Conservation (phyloP, 2,888 invertebrate species). For the Lepidochrysops patricia region DNA sequence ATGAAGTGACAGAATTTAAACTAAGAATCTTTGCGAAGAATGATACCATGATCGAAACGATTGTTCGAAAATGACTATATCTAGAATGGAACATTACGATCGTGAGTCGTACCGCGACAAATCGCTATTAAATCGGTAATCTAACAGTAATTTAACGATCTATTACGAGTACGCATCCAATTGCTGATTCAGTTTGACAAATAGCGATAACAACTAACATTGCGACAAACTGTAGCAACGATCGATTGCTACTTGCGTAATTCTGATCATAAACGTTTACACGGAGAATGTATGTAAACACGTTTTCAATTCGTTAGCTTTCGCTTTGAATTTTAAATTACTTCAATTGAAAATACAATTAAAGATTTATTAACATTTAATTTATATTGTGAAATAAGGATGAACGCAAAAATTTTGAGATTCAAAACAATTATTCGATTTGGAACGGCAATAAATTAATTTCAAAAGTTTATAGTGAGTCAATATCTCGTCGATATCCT, state of each 20-base stretch:
- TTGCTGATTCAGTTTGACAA: conserved; percentile 2
- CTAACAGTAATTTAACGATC: not conserved
- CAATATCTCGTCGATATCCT: not conserved
- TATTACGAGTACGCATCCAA: conserved; percentile 1
- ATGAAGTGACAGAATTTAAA: too few species aligned
- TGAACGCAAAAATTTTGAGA: not conserved
- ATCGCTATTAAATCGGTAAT: not conserved
- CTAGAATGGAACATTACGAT: not conserved
- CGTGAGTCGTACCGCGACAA: not conserved
- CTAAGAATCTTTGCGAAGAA: too few species aligned
- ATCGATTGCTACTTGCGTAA: not conserved
- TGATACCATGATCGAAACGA: too few species aligned
- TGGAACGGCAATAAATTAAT: not conserved
- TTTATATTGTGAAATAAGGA: not conserved
- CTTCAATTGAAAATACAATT: not conserved
- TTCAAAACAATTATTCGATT: not conserved
- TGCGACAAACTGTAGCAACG: not conserved
- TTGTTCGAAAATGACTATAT: too few species aligned
- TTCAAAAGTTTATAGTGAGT: not conserved
- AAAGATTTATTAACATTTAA: not conserved
- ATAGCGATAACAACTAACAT: conserved; percentile 1
- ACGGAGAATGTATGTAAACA: not conserved
- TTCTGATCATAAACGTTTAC: not conserved
- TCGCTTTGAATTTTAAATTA: not conserved
- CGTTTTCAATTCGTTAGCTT: not conserved